Conservation (phyloP, 2,113 vertebrate species). For the Centropus unirufus region DNA sequence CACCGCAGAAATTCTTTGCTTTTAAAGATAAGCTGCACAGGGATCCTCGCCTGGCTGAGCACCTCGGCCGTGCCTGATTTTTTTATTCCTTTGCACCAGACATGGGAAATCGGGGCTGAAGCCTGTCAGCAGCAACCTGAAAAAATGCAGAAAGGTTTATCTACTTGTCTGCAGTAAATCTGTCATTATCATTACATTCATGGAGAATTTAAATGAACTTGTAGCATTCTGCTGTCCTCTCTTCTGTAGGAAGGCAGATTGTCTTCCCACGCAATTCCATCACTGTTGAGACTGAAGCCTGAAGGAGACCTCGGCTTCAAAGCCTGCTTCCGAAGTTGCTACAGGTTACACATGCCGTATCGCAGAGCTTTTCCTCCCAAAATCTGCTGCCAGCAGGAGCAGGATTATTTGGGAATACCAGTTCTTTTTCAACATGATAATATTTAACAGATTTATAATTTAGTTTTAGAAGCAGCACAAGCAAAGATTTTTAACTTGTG, state of each 20-base stretch:
- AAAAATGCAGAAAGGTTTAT: neutral
- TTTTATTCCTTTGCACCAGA: neutral
- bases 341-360: fast-evolving
- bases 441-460: neutral
- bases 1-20: constrained; percentile 69
- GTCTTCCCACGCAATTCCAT: neutral
- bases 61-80: neutral
- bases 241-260: neutral
- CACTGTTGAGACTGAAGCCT: neutral
- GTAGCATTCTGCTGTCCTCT: neutral
- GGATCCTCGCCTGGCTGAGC: constrained; percentile 65
- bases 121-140: neutral
- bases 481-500: neutral
- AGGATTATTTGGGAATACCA: neutral
- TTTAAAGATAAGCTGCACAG: constrained; percentile 76
- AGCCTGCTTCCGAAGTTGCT: neutral
- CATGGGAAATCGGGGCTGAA: neutral
- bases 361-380: neutral
- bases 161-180: neutral
- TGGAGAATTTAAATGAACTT: neutral
- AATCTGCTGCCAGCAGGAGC: neutral
- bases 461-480: neutral
- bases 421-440: neutral
- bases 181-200: neutral
- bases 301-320: neutral